phyloP scores from a whole-genome alignment of 2,113 vertebrate species.

The Pelobates fuscus region DNA sequence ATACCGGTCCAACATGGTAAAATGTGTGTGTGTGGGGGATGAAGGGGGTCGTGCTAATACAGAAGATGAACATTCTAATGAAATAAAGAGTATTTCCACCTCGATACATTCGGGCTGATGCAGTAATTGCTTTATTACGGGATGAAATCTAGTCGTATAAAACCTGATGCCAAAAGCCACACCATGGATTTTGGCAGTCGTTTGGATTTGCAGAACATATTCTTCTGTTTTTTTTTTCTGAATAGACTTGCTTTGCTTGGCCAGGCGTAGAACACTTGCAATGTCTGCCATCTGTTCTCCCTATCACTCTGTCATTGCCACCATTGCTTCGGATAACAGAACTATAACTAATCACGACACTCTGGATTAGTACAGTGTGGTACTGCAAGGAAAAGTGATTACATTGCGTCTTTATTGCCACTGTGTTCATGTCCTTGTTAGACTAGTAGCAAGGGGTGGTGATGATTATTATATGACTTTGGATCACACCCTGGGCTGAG shows the following conservation, averaged over 20 bases:
- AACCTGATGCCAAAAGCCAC: slow-evolving; percentile 42
- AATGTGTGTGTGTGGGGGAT: background rate
- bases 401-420: background rate
- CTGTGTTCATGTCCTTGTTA: slow-evolving; percentile 6
- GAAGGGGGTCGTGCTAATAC: too few relatives aligned
- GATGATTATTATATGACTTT: slow-evolving; percentile 2
- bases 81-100: slow-evolving; percentile 38
- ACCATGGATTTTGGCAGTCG: slow-evolving; percentile 41
- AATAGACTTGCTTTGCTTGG: slow-evolving; percentile 41
- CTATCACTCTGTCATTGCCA: slow-evolving; percentile 34
- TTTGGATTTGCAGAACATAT: slow-evolving; percentile 39
- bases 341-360: slow-evolving; percentile 22
- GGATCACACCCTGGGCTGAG: background rate
- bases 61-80: slow-evolving; percentile 32
- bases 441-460: slow-evolving; percentile 25
- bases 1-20: background rate
- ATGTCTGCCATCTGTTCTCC: slow-evolving; percentile 48
- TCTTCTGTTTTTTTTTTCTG: slow-evolving; percentile 42
- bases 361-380: slow-evolving; percentile 12
- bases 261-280: slow-evolving; percentile 32
- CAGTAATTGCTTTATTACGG: slow-evolving; percentile 46
- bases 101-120: slow-evolving; percentile 29
- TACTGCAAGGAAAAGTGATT: slow-evolving; percentile 7
- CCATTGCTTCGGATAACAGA: slow-evolving; percentile 27
- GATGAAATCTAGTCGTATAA: slow-evolving; percentile 42